A percentile compares a stretch with the other conserved stretches of the same genome.
Evolutionary conservation across 2,888 invertebrate genomes (phyloP).

Genomic region (Folsomia manolachei): DNA sequence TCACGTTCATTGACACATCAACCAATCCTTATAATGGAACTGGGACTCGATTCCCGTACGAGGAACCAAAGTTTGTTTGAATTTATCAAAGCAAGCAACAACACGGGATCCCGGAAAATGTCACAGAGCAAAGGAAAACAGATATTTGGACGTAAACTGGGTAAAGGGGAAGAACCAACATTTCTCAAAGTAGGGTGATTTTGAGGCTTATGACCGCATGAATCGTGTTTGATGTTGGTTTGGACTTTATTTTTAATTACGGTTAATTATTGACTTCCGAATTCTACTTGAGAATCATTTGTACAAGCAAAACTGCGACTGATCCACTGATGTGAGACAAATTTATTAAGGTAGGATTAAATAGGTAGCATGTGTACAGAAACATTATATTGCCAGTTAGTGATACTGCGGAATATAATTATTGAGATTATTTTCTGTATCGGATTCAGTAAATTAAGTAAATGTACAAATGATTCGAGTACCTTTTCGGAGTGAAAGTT

Average conservation of each 20-base stretch:
- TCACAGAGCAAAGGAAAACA: background rate
- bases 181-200: background rate
- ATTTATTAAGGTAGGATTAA: background rate
- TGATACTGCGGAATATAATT: background rate
- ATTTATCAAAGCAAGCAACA: background rate
- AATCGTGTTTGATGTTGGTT: background rate
- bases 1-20: constrained; percentile 59
- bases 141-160: no score
- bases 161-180: no score
- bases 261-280: no score
- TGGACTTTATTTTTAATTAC: background rate
- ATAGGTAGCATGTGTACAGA: background rate
- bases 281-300: no score
- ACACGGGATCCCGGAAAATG: background rate
- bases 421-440: background rate
- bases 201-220: background rate
- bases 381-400: background rate
- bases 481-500: background rate
- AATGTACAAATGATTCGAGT: background rate
- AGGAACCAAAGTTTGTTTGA: constrained; percentile 38
- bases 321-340: background rate
- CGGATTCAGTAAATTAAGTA: background rate
- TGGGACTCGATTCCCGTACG: constrained; percentile 24
- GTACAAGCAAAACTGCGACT: no score
- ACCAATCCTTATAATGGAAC: constrained; percentile 22